phyloP scores from a whole-genome alignment of 1,140 invertebrate genomes.

The Mylabris phalerata region DNA sequence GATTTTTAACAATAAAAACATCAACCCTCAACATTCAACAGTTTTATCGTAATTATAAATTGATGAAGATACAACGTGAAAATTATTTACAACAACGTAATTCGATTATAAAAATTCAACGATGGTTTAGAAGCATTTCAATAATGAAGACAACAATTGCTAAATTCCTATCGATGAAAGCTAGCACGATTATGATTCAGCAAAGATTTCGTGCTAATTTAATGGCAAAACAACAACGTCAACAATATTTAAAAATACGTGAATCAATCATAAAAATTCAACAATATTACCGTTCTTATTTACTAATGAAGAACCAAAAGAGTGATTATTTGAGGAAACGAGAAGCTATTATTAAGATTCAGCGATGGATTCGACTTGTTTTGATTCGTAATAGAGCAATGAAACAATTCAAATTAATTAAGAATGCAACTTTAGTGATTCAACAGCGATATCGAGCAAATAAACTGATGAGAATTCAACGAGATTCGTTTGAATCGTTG shows the following conservation, averaged over 20 bases:
- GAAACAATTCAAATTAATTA: constrained; percentile 31
- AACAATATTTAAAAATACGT: constrained; percentile 24
- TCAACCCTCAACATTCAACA: constrained; percentile 37
- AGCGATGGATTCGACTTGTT: constrained; percentile 21
- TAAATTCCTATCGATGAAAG: constrained; percentile 27
- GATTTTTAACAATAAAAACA: constrained; percentile 24
- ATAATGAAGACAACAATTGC: constrained; percentile 14
- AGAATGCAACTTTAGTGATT: constrained; percentile 38
- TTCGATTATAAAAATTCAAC: constrained; percentile 50
- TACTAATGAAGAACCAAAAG: constrained; percentile 31
- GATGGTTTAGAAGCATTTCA: constrained; percentile 44
- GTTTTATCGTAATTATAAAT: constrained; percentile 45
- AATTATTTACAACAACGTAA: constrained; percentile 35
- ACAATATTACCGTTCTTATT: constrained; percentile 14
- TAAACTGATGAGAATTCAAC: neutral
- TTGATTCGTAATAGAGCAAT: constrained; percentile 21
- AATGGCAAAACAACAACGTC: neutral
- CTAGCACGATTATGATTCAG: constrained; percentile 39
- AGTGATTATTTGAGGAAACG: constrained; percentile 26
- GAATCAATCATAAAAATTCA: constrained; percentile 22
- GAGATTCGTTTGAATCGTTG: constrained; percentile 18
- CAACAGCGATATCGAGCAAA: constrained; percentile 1
- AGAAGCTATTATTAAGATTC: constrained; percentile 23
- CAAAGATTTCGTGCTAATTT: constrained; percentile 39
- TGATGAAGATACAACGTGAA: constrained; percentile 36